Conservation (phyloP, 2,113 vertebrate genomes). For the Polypterus senegalus region DNA sequence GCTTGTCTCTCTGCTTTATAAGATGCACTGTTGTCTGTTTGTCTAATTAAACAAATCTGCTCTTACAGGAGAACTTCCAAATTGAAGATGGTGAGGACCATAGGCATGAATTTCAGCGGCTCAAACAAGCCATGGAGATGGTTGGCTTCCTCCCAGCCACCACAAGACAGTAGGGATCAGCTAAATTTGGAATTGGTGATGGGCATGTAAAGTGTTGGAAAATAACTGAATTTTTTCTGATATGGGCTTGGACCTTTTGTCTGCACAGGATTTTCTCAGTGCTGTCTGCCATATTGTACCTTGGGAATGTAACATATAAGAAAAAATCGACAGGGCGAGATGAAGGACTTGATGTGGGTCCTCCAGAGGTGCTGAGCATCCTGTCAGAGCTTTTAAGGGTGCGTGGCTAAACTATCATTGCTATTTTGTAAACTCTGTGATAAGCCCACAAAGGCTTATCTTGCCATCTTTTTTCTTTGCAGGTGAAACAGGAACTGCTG, state of each 20-base stretch:
- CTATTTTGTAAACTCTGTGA: background rate
- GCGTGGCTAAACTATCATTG: no score
- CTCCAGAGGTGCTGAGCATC: slow-evolving; percentile 75
- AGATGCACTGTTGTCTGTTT: background rate
- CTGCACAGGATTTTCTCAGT: slow-evolving; percentile 80
- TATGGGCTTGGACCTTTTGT: slow-evolving; percentile 6
- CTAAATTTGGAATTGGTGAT: no score
- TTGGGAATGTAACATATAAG: slow-evolving; percentile 85
- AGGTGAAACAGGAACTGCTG: slow-evolving; percentile 86
- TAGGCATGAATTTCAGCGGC: slow-evolving; percentile 81
- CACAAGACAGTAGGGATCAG: slow-evolving; percentile 73
- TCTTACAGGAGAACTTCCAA: slow-evolving; percentile 81
- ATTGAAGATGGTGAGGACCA: slow-evolving; percentile 93
- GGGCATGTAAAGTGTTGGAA: no score
- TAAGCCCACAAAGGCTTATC: background rate
- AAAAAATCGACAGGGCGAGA: slow-evolving; percentile 81
- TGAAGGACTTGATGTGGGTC: slow-evolving; percentile 86
- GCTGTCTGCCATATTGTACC: slow-evolving; percentile 89
- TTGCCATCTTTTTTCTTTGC: slow-evolving; percentile 7
- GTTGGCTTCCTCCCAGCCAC: slow-evolving; percentile 92
- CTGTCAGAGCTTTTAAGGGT: slow-evolving; percentile 89
- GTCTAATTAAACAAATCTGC: background rate
- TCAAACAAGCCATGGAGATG: slow-evolving; percentile 99
- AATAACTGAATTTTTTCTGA: no score
- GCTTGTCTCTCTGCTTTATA: background rate